Conservation (phyloP, 2,113 vertebrate genomes). For the Nesoenas mayeri region DNA sequence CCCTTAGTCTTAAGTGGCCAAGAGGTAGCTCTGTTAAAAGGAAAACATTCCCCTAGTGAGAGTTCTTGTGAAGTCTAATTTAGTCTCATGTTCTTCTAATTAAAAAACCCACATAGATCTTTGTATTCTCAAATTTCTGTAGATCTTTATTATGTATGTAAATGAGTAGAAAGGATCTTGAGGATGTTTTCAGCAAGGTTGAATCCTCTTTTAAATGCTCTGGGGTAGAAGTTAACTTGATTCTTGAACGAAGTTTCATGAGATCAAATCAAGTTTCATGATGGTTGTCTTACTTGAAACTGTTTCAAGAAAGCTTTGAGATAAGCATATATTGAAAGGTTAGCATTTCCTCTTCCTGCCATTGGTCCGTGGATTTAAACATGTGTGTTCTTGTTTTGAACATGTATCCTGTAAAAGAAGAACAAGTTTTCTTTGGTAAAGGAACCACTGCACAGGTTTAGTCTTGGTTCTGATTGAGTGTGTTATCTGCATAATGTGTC, state of each 20-base stretch:
- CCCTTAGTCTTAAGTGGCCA: not conserved
- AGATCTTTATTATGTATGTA: not conserved
- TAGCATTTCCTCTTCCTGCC: not conserved
- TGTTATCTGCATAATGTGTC: not conserved
- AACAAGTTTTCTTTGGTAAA: not conserved
- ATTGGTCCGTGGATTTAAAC: not conserved
- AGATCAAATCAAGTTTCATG: not conserved
- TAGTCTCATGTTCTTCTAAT: not conserved
- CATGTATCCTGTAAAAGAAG: not conserved
- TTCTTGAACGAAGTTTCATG: not conserved
- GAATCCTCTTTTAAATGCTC: not conserved
- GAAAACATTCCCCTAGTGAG: not conserved
- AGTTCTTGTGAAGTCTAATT: not conserved
- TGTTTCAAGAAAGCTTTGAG: not conserved
- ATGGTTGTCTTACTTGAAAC: not conserved
- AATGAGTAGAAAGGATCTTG: not conserved
- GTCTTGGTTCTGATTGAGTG: not conserved
- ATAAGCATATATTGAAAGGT: not conserved
- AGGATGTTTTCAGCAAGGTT: not conserved
- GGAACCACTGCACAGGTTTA: not conserved
- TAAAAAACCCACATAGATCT: accelerated
- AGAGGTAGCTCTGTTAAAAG: not conserved
- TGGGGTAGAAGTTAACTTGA: not conserved
- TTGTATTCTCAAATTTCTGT: not conserved
- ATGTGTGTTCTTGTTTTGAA: not conserved